phyloP scores from a whole-genome alignment of 2,888 invertebrate species.

The Fabriciana adippe region DNA sequence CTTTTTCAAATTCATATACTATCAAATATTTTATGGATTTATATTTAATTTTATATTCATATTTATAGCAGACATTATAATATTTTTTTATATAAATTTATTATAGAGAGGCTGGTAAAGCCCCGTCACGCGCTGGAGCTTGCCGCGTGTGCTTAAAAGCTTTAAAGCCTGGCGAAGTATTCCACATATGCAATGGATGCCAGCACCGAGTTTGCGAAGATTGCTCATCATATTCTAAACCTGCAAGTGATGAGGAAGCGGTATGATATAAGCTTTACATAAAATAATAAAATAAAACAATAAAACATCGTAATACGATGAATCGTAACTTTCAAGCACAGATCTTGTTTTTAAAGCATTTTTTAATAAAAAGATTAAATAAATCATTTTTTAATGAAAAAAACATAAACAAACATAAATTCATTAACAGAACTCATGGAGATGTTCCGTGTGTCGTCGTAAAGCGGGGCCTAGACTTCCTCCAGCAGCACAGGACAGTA shows the following conservation, averaged over 20 bases:
- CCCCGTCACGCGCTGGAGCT: conserved; percentile 88
- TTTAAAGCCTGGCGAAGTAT: conserved; percentile 93
- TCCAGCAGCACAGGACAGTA: conserved; percentile 89
- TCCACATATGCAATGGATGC: conserved; percentile 94
- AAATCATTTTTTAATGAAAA: too few relatives aligned
- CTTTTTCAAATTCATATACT: neutral
- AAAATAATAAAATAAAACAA: neutral
- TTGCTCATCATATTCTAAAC: conserved; percentile 95
- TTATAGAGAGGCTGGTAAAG: conserved; percentile 85
- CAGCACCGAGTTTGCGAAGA: conserved; percentile 96
- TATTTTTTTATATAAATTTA: neutral
- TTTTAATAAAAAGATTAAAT: neutral
- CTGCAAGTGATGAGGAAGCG: conserved; percentile 91
- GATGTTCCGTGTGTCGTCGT: conserved; percentile 93
- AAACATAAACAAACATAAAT: too few relatives aligned
- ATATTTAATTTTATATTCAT: neutral
- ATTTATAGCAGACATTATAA: too few relatives aligned
- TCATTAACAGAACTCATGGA: conserved; percentile 86
- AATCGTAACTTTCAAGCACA: too few relatives aligned
- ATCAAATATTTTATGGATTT: neutral
- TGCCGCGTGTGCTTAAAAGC: conserved; percentile 94
- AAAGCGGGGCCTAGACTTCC: conserved; percentile 90
- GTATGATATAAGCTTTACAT: conserved; percentile 70
- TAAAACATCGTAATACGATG: neutral
- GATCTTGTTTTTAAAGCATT: too few relatives aligned